Conservation (phyloP, 1,140 invertebrate genomes). For the Ctenoplectra terminalis region DNA sequence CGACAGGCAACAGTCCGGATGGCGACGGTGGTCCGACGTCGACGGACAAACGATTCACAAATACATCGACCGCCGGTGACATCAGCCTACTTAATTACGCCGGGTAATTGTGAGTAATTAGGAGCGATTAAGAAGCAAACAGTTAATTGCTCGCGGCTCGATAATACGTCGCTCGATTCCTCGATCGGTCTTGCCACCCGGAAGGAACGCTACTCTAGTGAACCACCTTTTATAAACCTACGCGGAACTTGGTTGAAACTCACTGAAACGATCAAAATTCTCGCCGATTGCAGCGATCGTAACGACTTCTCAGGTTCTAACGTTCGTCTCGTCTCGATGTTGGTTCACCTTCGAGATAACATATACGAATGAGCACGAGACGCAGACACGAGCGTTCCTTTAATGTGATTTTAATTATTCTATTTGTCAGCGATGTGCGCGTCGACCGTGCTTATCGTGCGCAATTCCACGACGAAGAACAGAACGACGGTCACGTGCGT, state of each 20-base stretch:
- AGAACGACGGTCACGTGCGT: slow-evolving; percentile 59
- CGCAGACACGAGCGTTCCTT: slow-evolving; percentile 36
- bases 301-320: too few relatives aligned
- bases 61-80: slow-evolving; percentile 68
- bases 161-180: slow-evolving; percentile 52
- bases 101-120: slow-evolving; percentile 78
- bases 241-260: background rate
- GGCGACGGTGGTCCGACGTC: slow-evolving; percentile 47
- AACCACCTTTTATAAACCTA: background rate
- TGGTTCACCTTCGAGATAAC: slow-evolving; percentile 17
- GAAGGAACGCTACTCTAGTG: background rate
- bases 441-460: slow-evolving; percentile 53
- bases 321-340: background rate
- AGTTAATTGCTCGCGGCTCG: slow-evolving; percentile 70
- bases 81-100: slow-evolving; percentile 77
- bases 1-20: slow-evolving; percentile 10
- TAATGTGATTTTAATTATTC: slow-evolving; percentile 79
- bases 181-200: slow-evolving; percentile 12
- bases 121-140: slow-evolving; percentile 76
- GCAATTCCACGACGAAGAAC: slow-evolving; percentile 63
- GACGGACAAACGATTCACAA: slow-evolving; percentile 62
- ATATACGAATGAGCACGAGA: background rate
- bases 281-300: too few relatives aligned
- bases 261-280: background rate
- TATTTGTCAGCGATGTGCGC: slow-evolving; percentile 69